Evolutionary conservation across 2,888 invertebrate genomes (phyloP).

Genomic region (Apodemia hepburni): DNA sequence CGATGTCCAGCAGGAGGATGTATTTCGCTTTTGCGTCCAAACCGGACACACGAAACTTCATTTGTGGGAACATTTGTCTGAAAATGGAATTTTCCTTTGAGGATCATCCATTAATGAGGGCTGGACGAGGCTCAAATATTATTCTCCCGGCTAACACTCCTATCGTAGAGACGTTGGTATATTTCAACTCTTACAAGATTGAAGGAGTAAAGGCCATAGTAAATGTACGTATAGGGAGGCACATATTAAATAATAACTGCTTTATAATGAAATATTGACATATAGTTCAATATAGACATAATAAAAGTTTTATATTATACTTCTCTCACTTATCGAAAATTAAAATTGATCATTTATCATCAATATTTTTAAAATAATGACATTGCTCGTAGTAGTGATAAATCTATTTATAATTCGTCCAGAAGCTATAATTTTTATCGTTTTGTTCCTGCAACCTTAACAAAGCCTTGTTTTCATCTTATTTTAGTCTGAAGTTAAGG

Average conservation of each 20-base stretch:
- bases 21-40: slow-evolving; percentile 99
- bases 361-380: too few relatives aligned
- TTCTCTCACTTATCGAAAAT: background rate
- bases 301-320: background rate
- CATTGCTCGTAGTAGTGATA: too few relatives aligned
- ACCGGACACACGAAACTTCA: slow-evolving; percentile 99
- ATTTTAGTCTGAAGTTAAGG: too few relatives aligned
- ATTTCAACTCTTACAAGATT: background rate
- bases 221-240: too few relatives aligned
- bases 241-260: too few relatives aligned
- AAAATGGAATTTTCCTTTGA: slow-evolving; percentile 58
- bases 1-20: slow-evolving; percentile 98
- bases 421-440: too few relatives aligned
- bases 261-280: too few relatives aligned
- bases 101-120: slow-evolving; percentile 20
- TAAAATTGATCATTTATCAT: too few relatives aligned
- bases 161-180: background rate
- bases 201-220: background rate
- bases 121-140: background rate
- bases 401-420: too few relatives aligned
- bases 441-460: too few relatives aligned
- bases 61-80: slow-evolving; percentile 99
- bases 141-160: background rate
- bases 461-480: too few relatives aligned
- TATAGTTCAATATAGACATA: background rate